Evolutionary conservation across 2,888 invertebrate species (phyloP).

Genomic region (Leptopilina drosophilae): DNA sequence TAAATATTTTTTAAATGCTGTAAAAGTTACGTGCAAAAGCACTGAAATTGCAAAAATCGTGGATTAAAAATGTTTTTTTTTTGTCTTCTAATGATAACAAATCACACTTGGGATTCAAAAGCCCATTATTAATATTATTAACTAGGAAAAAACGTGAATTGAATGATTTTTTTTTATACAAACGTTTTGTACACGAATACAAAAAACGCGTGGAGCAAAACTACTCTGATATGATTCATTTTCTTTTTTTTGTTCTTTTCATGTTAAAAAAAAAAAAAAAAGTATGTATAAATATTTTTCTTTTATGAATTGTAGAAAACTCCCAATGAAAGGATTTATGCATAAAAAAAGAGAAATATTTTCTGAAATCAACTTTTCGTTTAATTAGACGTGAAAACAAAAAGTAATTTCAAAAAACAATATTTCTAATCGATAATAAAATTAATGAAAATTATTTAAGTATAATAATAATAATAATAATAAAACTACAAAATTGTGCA

Average conservation of each 20-base stretch:
- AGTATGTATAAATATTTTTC: background rate
- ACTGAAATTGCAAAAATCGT: constrained; percentile 38
- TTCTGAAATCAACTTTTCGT: constrained; percentile 11
- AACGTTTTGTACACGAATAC: constrained; percentile 15
- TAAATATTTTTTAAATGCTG: constrained; percentile 15
- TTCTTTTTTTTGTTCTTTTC: constrained; percentile 4
- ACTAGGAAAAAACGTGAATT: constrained; percentile 15
- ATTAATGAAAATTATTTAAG: constrained; percentile 7
- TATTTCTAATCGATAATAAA: background rate
- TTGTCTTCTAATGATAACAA: constrained; percentile 9
- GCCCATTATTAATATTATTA: background rate
- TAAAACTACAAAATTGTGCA: constrained; percentile 38
- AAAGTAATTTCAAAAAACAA: constrained; percentile 30
- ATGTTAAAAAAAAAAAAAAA: background rate
- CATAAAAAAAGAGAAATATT: background rate
- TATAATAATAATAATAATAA: constrained; percentile 24
- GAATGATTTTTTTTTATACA: background rate
- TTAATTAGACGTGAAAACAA: background rate
- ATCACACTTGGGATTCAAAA: constrained; percentile 27
- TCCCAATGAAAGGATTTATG: background rate
- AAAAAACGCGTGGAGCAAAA: constrained; percentile 5
- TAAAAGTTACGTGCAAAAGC: constrained; percentile 38
- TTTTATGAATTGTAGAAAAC: background rate
- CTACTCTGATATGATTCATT: constrained; percentile 30
- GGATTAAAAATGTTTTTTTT: constrained; percentile 11